Evolutionary conservation across 2,888 invertebrate genomes (phyloP), one percentile per base, ranked within the genome.

Genomic region (Netelia fuscicornis): DNA sequence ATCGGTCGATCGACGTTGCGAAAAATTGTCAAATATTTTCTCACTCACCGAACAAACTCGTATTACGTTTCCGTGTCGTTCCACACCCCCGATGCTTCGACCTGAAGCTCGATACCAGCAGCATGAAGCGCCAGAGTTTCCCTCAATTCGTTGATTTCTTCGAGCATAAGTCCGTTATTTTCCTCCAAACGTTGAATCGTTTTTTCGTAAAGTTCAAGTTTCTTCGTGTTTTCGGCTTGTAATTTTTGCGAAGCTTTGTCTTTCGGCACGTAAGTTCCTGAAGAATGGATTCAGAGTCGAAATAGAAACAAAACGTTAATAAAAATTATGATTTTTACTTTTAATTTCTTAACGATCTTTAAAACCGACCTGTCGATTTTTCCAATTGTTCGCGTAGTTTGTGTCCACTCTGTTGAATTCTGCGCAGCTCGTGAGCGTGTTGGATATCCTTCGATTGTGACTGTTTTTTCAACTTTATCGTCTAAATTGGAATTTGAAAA

Each of bases 351-450:
- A 20, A 20, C 1, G 20, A 20, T 1, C 20, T 0, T 20, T 1
- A 20, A 20, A 20, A 20, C 88, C 64, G 64, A 90, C 91, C 91
- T 25, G 86, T 80, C 60, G 89, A 87, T 80, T 90, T 91, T 64
- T 89, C 86, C 62, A 91, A 85, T 58, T 89, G 90, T 42, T 90
- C 89, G 1, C 88, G 87, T 13, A 90, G 87, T 72, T 90, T 91
- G 20, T 90, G 85, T 10, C 86, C 88, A 71, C 65, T 89, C 48
- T 87, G 89, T 56, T 87, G 87, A 60, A 89, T 81, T 44, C 91
- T 87, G 56, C 89, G 88, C 23, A 91, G n/a, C 79, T 91, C 89
- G 56, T 91, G 91, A 10, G 89, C 86, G 68, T 91, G 91, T 78
- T 91, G 91, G 79, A 75, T 81, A 13, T 91, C 89, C 75, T 89